Conservation (phyloP, 2,888 invertebrate species). For the Apantesis nais region DNA sequence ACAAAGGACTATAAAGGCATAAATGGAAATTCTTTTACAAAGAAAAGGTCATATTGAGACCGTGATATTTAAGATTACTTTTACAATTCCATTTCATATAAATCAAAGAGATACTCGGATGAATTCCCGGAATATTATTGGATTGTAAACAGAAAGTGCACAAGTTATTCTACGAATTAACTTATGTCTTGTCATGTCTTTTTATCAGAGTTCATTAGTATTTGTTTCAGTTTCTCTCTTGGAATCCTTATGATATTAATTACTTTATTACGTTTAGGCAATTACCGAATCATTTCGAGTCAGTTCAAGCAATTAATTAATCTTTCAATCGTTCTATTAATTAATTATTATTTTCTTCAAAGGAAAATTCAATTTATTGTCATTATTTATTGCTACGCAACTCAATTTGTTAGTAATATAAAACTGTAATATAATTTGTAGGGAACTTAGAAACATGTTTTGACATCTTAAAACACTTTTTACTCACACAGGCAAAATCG, state of each 20-base stretch:
- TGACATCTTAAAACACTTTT: neutral
- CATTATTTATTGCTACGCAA: neutral
- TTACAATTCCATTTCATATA: conserved; percentile 48
- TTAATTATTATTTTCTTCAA: neutral
- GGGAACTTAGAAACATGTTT: neutral
- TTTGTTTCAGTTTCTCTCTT: neutral
- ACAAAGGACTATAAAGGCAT: conserved; percentile 61
- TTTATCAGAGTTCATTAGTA: neutral
- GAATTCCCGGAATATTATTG: conserved; percentile 32
- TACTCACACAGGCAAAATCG: neutral
- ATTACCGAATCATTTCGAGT: neutral
- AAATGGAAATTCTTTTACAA: conserved; percentile 58
- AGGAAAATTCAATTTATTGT: neutral
- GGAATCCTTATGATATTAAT: no score
- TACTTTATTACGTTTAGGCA: neutral
- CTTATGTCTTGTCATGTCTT: conserved; percentile 8
- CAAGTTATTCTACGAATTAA: conserved; percentile 22
- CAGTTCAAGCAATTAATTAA: neutral
- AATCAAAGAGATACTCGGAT: conserved; percentile 43
- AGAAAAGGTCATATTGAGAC: conserved; percentile 59
- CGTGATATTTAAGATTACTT: conserved; percentile 61
- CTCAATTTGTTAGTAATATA: neutral
- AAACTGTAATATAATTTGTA: neutral
- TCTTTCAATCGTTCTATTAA: no score
- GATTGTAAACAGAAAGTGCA: conserved; percentile 21